phyloP scores from a whole-genome alignment of 1,140 invertebrate species.

The Saccostrea echinata region DNA sequence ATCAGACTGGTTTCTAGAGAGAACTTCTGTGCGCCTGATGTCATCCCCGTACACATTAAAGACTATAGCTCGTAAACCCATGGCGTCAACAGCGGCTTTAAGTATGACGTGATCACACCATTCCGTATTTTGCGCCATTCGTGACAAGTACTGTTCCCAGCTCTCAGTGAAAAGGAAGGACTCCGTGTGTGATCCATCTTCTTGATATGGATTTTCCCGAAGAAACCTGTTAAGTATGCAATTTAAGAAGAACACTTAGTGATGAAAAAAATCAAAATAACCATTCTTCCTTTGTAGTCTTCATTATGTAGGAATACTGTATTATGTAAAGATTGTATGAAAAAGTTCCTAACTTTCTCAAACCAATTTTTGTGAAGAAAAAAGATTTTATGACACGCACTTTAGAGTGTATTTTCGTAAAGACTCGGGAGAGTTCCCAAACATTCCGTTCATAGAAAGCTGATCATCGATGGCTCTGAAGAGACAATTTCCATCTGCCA shows the following conservation, averaged over 20 bases:
- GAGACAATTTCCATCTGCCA: constrained; percentile 51
- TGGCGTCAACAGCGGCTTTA: constrained; percentile 26
- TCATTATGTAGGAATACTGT: too few relatives aligned
- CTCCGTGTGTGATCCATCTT: neutral
- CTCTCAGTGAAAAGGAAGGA: neutral
- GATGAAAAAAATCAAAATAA: too few relatives aligned
- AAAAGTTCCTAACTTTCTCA: too few relatives aligned
- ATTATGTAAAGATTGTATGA: too few relatives aligned
- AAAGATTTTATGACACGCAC: too few relatives aligned
- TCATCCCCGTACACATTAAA: constrained; percentile 1
- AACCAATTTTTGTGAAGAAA: too few relatives aligned
- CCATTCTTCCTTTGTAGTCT: too few relatives aligned
- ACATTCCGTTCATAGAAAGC: constrained; percentile 43
- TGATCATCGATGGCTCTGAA: constrained; percentile 54
- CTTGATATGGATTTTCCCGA: neutral
- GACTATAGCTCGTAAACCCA: constrained; percentile 7
- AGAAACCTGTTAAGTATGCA: neutral
- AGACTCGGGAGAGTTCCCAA: constrained; percentile 34
- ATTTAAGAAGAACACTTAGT: too few relatives aligned
- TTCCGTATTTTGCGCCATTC: constrained; percentile 21
- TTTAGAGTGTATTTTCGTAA: constrained; percentile 45
- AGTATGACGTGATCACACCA: constrained; percentile 58
- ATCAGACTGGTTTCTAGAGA: neutral
- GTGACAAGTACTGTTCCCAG: neutral
- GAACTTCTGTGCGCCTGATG: neutral